These are phyloP conservation scores for Notolepis coatsorum DNA, from an alignment of 2,797 vertebrate genomes.

Conservation along the genomic window DNA sequence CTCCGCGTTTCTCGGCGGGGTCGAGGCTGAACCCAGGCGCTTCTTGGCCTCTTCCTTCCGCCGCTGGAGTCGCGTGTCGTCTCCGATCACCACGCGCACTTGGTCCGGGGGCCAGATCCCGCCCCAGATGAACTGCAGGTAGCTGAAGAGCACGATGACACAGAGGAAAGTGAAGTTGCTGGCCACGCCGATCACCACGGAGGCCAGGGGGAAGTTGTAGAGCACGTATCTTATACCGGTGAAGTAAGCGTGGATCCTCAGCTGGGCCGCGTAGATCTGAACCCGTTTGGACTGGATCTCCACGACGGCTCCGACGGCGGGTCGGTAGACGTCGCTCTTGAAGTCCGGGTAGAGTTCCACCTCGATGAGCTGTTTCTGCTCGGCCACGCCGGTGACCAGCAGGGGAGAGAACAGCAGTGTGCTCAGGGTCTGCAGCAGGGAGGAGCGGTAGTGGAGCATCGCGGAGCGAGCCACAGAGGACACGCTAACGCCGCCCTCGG, in stretches of 20 bases:
- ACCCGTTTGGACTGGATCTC: constrained; percentile 87
- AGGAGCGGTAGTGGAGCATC: constrained; percentile 92
- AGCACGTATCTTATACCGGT: constrained; percentile 90
- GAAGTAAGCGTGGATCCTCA: constrained; percentile 92
- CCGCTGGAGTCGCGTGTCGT: constrained; percentile 80
- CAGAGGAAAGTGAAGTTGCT: constrained; percentile 92
- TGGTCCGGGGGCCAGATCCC: constrained; percentile 86
- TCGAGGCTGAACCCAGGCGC: constrained; percentile 77
- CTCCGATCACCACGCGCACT: constrained; percentile 82
- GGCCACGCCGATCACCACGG: constrained; percentile 87
- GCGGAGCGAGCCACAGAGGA: constrained; percentile 85
- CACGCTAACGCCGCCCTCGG: constrained; percentile 79
- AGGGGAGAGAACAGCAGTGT: constrained; percentile 87
- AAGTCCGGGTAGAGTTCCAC: constrained; percentile 89
- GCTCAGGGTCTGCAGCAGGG: constrained; percentile 84
- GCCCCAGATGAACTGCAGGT: constrained; percentile 90
- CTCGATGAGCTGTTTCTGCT: constrained; percentile 92
- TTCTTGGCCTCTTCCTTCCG: constrained; percentile 78
- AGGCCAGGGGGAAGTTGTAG: constrained; percentile 91
- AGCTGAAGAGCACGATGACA: constrained; percentile 88
- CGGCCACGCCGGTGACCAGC: constrained; percentile 83
- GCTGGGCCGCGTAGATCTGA: constrained; percentile 89
- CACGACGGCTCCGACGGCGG: constrained; percentile 85
- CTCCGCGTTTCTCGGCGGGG: constrained; percentile 64
- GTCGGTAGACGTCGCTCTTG: constrained; percentile 86